phyloP scores from a whole-genome alignment of 2,797 vertebrate species.

The Pantherophis alleghaniensis region DNA sequence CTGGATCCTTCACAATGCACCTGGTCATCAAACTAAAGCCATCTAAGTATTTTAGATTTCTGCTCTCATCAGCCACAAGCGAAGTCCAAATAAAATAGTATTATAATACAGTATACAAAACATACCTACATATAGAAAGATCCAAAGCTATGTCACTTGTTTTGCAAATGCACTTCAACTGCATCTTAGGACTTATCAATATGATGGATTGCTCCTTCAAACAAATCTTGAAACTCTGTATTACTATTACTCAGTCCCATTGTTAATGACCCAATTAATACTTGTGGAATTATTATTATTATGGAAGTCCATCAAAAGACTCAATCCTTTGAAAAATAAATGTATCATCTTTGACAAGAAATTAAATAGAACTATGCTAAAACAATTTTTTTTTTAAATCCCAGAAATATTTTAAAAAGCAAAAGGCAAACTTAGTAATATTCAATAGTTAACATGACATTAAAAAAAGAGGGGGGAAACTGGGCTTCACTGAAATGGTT shows the following conservation, averaged over 20 bases:
- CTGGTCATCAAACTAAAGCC: background rate
- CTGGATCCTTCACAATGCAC: background rate
- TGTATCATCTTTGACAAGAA: background rate
- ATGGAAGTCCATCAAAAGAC: background rate
- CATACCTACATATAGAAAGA: background rate
- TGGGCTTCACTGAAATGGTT: conserved; percentile 2
- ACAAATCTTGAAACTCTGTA: background rate
- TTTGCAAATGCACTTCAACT: background rate
- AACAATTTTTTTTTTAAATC: background rate
- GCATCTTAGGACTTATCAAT: background rate
- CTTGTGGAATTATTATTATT: background rate
- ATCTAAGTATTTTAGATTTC: background rate
- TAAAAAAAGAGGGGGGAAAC: background rate
- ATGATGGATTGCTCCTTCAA: background rate
- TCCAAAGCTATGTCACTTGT: background rate
- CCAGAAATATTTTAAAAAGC: background rate
- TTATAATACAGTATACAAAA: background rate
- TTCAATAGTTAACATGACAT: conserved; percentile 19
- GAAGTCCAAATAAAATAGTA: background rate
- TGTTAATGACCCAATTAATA: background rate
- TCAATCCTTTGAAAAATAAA: background rate
- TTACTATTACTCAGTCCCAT: background rate
- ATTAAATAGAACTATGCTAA: background rate
- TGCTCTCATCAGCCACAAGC: background rate
- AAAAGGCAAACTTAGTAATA: background rate